These are phyloP conservation scores for Phycodurus eques DNA, from an alignment of 2,113 vertebrate species.

Conservation along the genomic window DNA sequence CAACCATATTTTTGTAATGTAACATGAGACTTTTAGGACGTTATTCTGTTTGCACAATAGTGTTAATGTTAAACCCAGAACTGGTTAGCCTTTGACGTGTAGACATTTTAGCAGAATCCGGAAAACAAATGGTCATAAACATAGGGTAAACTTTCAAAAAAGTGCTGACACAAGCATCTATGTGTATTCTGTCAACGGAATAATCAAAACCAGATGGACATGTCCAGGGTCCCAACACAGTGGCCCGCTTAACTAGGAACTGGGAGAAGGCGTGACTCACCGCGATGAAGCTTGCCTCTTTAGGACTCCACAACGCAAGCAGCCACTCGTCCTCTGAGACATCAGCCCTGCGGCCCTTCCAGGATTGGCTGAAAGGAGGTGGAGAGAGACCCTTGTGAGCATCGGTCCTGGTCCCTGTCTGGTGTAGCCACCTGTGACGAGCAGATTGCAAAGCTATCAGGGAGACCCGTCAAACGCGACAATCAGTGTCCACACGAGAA, in stretches of 20 bases:
- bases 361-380: conserved; percentile 57
- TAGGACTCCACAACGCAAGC: conserved; percentile 66
- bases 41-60: neutral
- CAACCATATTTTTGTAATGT: conserved; percentile 8
- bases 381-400: conserved; percentile 60
- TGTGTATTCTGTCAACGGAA: neutral
- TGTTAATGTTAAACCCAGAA: neutral
- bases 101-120: neutral
- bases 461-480: conserved; percentile 35
- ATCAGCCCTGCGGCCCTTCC: conserved; percentile 63
- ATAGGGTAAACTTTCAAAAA: neutral
- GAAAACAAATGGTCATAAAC: neutral
- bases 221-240: neutral
- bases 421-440: conserved; percentile 59
- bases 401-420: conserved; percentile 65
- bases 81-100: too few relatives aligned
- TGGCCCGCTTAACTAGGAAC: conserved; percentile 12
- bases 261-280: conserved; percentile 58
- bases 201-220: conserved; percentile 5
- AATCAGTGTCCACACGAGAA: conserved; percentile 3
- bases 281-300: conserved; percentile 69
- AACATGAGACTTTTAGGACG: conserved; percentile 5
- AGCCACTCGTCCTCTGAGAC: conserved; percentile 55
- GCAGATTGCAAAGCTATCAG: conserved; percentile 28
- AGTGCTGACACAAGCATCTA: neutral